These are phyloP conservation scores for Cyrtodaria siliqua DNA, from an alignment of 2,888 invertebrate species.

Conservation along the genomic window DNA sequence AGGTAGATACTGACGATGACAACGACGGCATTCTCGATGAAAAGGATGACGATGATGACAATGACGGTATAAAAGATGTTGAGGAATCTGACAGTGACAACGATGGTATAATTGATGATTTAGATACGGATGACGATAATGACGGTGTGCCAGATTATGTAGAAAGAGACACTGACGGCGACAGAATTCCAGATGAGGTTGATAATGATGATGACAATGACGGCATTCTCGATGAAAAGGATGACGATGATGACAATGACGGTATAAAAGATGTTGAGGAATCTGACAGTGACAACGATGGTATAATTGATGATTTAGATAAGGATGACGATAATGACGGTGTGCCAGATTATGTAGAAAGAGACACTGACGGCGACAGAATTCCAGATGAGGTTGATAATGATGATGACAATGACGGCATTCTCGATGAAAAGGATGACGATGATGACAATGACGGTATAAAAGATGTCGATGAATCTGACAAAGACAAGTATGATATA, in stretches of 20 bases:
- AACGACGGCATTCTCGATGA: constrained; percentile 80
- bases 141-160: constrained; percentile 76
- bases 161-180: constrained; percentile 62
- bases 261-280: constrained; percentile 74
- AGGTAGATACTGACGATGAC: constrained; percentile 64
- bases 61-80: constrained; percentile 74
- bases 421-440: constrained; percentile 70
- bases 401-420: constrained; percentile 75
- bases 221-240: constrained; percentile 71
- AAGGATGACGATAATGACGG: constrained; percentile 83
- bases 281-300: constrained; percentile 77
- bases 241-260: constrained; percentile 69
- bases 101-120: constrained; percentile 74
- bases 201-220: constrained; percentile 70
- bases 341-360: constrained; percentile 69
- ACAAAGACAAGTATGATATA: constrained; percentile 80
- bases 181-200: constrained; percentile 75
- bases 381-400: constrained; percentile 76
- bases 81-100: constrained; percentile 77
- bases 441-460: constrained; percentile 81
- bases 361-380: constrained; percentile 75
- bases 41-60: constrained; percentile 73
- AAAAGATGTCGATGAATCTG: constrained; percentile 70
- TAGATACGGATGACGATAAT: constrained; percentile 77
- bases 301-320: constrained; percentile 76